Base-by-base conservation (phyloP, 2,888 invertebrate species). In the Lithophane semibrunnea region DNA sequence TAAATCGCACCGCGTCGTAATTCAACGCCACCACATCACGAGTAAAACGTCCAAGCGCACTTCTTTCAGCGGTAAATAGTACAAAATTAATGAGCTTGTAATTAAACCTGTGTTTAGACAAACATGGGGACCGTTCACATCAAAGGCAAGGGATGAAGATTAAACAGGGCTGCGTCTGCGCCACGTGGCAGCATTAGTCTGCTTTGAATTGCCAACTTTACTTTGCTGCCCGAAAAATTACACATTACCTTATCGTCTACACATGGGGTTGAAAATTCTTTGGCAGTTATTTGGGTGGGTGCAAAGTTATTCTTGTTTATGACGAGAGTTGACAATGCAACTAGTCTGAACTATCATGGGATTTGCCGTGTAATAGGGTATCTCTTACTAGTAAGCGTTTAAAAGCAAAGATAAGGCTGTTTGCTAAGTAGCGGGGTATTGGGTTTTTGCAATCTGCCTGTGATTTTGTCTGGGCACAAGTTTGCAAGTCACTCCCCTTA, bases 21-120 rank as follows among this genome's bases (percentile, higher is more conserved):
- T 86, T 87, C 77, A 73, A 79, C 77, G 77, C 81, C 74, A 83
- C 73, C 54, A 76, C 63, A 75, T 18, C 67, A 75, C 77, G 60
- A 66, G 81, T 83, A 82, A 79, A 82, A 88, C 83, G 83, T 78
- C 87, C 88, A 85, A 81, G 82, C 89, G 16, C n/a, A 82, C 76
- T 86, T 87, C 84, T 88, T 87, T 86, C 86, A 65, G 87, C 91
- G 90, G 94, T 93, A 95, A 95, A 95, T 95, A 95, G 94, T 96
- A 94, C 93, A 95, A 96, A 94, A 95, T 95, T 95, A 95, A 96
- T 96, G 95, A 95, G 94, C 91, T 92, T 92, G 94, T 96, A 95
- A 96, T 96, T 95, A 95, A 95, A 95, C 92, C 91, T 90, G 90
- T 92, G 94, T 95, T 96, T 96, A 94, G 92, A 94, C 94, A 95